Base-by-base conservation (phyloP, 2,113 vertebrate genomes). In the Alces alces region DNA sequence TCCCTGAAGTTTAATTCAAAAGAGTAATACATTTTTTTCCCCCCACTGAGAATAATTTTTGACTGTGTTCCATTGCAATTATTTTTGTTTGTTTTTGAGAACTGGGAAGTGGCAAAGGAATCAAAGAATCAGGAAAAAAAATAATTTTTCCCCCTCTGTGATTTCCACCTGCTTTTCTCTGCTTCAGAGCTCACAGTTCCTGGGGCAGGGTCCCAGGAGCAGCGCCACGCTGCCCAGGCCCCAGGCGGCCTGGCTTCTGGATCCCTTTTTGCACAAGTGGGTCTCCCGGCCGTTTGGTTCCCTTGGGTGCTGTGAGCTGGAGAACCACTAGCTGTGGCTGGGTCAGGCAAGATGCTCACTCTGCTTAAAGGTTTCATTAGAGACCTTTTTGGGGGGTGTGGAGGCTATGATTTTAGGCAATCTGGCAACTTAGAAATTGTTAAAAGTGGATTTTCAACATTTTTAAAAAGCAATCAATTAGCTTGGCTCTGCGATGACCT, bases 391-490 rank as follows among this genome's bases (percentile, higher is more conserved):
- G 39, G 14, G n/a, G 5, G 10, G n/a, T 39, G n/a, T 39, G 10
- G 66, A 70, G n/a, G 66, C 54, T 60, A 6, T 45, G 17, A 70
- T 50, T 64, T 96, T 57, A 54, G 39, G 54, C 54, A 85, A 16
- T 50, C 54, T 60, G 76, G 58, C 27, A 66, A 88, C 52, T 39
- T 85, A 87, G 66, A 21, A 82, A n/a, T 58, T 80, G 33, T 58
- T 94, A 94, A 96, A 83, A 84, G 82, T 94, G 89, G 87, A 8
- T 36, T 98, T 83, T 70, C 7, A 66, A 89, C 93, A 21, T 12
- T 39, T 23, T 0, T 0, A 23, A 39, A 70, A 70, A 70, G 5
- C 0, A 0, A 70, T 70, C 9, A 70, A 30, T 70, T 21, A 89
- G 57, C 33, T 97, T 94, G 83, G 78, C 47, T 86, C 94, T 30